Evolutionary conservation across 2,113 vertebrate genomes (phyloP).

Genomic region (Maccullochella peelii): DNA sequence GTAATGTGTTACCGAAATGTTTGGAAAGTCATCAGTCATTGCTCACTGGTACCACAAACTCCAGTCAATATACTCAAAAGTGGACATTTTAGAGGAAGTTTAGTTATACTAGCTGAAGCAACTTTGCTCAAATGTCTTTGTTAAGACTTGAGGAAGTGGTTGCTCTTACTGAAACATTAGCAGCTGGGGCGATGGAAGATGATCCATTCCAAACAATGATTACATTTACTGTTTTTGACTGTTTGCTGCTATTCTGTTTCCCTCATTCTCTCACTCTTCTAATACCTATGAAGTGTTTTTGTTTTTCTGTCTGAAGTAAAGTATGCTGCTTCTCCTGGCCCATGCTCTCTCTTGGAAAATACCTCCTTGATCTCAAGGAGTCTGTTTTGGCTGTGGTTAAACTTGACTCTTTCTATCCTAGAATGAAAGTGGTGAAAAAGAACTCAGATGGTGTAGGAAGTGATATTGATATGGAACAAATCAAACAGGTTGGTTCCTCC

Average conservation of each 20-base stretch:
- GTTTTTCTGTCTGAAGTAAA: neutral
- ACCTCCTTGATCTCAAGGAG: too few species aligned
- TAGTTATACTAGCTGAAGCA: neutral
- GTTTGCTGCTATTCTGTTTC: neutral
- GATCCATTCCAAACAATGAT: neutral
- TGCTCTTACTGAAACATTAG: neutral
- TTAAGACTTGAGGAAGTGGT: conserved; percentile 4
- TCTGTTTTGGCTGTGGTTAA: neutral
- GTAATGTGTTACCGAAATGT: neutral
- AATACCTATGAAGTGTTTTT: neutral
- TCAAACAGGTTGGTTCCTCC: conserved; percentile 86
- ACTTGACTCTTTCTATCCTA: conserved; percentile 46
- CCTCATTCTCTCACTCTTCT: neutral
- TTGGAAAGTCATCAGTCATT: neutral
- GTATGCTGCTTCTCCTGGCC: neutral
- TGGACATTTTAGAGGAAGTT: neutral
- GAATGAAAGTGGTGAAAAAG: conserved; percentile 82
- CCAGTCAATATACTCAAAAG: neutral
- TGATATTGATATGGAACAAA: conserved; percentile 82
- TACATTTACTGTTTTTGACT: neutral
- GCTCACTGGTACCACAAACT: neutral
- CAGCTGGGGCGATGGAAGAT: neutral
- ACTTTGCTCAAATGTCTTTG: neutral
- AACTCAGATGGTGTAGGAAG: conserved; percentile 59
- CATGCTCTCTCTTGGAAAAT: neutral